phyloP scores from a whole-genome alignment of 2,113 vertebrate species.

The Murina feae region DNA sequence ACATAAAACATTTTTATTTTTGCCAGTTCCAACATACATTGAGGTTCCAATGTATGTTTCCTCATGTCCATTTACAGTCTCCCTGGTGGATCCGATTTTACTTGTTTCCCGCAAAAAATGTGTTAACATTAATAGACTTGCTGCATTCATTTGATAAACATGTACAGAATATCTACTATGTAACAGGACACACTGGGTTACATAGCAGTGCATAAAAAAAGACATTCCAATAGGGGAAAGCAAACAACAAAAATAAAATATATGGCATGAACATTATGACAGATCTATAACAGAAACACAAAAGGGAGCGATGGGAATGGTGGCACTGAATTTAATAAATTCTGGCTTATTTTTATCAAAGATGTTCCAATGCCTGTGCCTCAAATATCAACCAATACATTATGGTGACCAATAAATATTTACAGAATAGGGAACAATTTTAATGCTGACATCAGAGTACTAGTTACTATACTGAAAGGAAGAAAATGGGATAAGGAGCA shows the following conservation, averaged over 20 bases:
- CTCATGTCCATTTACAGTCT: too few relatives aligned
- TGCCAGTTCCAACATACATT: too few relatives aligned
- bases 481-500: not conserved
- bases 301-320: not conserved
- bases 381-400: not conserved
- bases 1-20: too few relatives aligned
- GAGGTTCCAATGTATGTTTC: too few relatives aligned
- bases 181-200: not conserved
- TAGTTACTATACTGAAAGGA: not conserved
- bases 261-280: not conserved
- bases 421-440: not conserved
- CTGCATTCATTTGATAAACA: not conserved
- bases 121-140: not conserved
- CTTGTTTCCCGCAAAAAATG: too few relatives aligned
- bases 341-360: not conserved
- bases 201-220: not conserved
- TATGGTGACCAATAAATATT: not conserved
- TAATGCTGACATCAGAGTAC: not conserved
- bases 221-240: not conserved
- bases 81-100: too few relatives aligned
- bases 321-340: not conserved
- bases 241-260: not conserved
- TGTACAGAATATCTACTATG: not conserved
- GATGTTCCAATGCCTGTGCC: not conserved
- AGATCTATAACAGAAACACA: not conserved